Base-by-base conservation (phyloP, 2,888 invertebrate genomes). In the Plebejus melissa region DNA sequence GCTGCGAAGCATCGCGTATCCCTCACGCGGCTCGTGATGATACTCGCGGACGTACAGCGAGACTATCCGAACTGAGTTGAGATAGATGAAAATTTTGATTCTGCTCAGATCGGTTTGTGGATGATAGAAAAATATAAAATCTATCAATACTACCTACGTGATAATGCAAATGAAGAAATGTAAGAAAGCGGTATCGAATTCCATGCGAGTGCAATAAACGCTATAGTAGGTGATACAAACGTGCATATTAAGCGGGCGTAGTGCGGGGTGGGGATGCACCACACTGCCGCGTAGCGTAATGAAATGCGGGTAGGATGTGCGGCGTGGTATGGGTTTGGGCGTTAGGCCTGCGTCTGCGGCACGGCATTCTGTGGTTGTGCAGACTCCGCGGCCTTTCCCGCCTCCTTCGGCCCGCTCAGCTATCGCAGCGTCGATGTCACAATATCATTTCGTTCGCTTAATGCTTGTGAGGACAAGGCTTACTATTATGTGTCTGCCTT, bases 401-500 rank as follows among this genome's bases (percentile, higher is more conserved):
- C 91, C 93, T 92, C 94, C 91, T 85, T 87, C 86, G 87, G 90
- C 90, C 90, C 90, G 90, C 86, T 86, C 87, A 86, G 87, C 88
- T 83, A 81, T 85, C 86, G 84, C 88, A 88, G 88, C 89, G 83
- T 89, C 90, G 90, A 92, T 91, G 91, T 91, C 91, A 85, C 85
- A 90, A 81, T 87, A 92, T 90, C 90, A 88, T 83, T 89, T 90
- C 84, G 82, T 88, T 92, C 87, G 94, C 93, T 88, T 93, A 88
- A 93, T 93, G 93, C 94, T 91, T 91, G 94, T 94, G 94, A 94
- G 89, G 91, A 92, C 89, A 91, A 93, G 94, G 94, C 92, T 91
- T 94, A 94, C 92, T 88, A 90, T 90, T 86, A 90, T 84, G 86
- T 83, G 88, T 94, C 95, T 95, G 94, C 96, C 96, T 96, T 96